Percentiles rank a stretch among this genome's conserved stretches.
Evolutionary conservation across 1,140 invertebrate species (phyloP).

Genomic region (Drosophila albomicans): DNA sequence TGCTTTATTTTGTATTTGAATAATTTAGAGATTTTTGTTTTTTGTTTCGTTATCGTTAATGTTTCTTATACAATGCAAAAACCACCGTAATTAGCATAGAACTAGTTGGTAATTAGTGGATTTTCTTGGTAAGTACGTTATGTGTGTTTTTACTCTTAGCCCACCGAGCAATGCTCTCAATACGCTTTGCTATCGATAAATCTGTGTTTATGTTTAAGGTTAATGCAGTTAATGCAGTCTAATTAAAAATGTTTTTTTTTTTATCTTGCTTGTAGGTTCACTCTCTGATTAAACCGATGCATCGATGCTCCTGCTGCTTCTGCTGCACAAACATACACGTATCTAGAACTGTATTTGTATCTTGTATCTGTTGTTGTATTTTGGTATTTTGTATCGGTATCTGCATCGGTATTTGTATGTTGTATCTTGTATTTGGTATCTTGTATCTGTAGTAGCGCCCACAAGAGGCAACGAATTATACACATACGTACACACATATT

Average conservation of each 20-base stretch:
- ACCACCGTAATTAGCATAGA: slow-evolving; percentile 64
- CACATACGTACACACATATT: slow-evolving; percentile 26
- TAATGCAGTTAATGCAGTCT: slow-evolving; percentile 35
- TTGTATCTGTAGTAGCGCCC: slow-evolving; percentile 35
- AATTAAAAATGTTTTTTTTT: slow-evolving; percentile 21
- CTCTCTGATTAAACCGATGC: slow-evolving; percentile 23
- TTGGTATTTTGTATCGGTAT: background rate
- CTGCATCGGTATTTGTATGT: background rate
- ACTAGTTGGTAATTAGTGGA: slow-evolving; percentile 74
- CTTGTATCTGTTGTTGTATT: background rate
- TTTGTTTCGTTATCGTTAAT: slow-evolving; percentile 37
- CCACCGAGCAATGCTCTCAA: slow-evolving; percentile 10
- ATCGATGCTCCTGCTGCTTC: background rate
- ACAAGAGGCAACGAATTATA: slow-evolving; percentile 7
- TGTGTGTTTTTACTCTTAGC: slow-evolving; percentile 1
- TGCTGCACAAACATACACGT: slow-evolving; percentile 37
- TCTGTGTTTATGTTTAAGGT: slow-evolving; percentile 16
- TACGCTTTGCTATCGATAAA: slow-evolving; percentile 9
- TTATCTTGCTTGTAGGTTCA: background rate
- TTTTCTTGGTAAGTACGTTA: slow-evolving; percentile 35
- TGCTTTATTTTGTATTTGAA: slow-evolving; percentile 78
- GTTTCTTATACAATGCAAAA: slow-evolving; percentile 67
- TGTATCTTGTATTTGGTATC: slow-evolving; percentile 4
- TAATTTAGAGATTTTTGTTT: slow-evolving; percentile 54
- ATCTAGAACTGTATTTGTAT: slow-evolving; percentile 30